Base-by-base conservation (phyloP, 2,888 invertebrate species). In the Cataglyphis rosenhaueri region DNA sequence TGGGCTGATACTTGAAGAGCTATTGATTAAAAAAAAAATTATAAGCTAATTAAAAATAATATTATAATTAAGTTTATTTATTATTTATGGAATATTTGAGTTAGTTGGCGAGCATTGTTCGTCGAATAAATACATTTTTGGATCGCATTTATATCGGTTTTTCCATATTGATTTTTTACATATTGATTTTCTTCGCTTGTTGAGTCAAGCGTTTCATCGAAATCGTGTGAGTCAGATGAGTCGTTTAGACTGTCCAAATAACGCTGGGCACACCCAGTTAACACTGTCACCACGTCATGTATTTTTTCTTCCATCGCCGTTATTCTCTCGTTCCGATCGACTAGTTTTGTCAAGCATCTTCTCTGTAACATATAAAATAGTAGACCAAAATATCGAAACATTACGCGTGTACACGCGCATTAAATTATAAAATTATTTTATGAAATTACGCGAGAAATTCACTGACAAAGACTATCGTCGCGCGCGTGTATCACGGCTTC, bases 231-330 rank as follows among this genome's bases (percentile, higher is more conserved):
- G 44, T 55, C 78, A 78, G 38, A 61, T 18, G 18, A 74, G 35
- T 73, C 75, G 61, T 74, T 74, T 29, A 57, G 61, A 78, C 65
- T 41, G 8, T 68, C 76, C 48, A 52, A 81, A 71, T 71, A 79
- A 62, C 41, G 55, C 18, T 62, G 59, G 62, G 21, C 81, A 52
- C 82, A 79, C 79, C 78, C 78, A 79, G 41, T 59, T 41, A 61
- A 61, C 48, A 62, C 35, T 78, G 57, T 71, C 74, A 61, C 35
- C 15, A 66, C 64, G 35, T 68, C 70, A 48, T 52, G 35, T 62
- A 83, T 83, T 59, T 84, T 84, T 71, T 44, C 59, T 68, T 68
- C 35, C 35, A 71, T 71, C 84, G 85, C 29, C 32, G n/a, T 12
- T 41, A 41, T 57, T 41, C 41, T 41, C 18, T 41, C 57, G 1